Base-by-base conservation (phyloP, 1,140 invertebrate species). In the Drosophila sulfurigaster region DNA sequence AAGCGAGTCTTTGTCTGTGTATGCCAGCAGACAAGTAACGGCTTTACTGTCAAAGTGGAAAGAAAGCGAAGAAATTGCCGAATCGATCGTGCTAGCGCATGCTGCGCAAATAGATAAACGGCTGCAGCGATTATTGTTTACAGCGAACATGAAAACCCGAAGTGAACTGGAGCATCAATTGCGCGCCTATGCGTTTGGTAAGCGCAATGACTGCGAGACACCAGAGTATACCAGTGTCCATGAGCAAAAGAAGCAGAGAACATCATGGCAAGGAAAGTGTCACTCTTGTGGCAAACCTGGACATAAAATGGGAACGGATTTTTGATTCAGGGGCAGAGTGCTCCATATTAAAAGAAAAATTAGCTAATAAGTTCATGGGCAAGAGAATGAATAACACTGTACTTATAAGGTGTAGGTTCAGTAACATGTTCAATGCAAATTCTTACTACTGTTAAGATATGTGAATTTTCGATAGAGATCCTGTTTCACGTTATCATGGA, bases 111-210 rank as follows among this genome's bases (percentile, higher is more conserved):
- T 58, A 15, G 62, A 66, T 20, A 35, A 56, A 35, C 15, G 58
- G 10, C 51, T 56, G 38, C 58, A 48, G 32, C 46, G 30, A 13
- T 15, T 35, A 13, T 54, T 35, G 10, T 54, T 52, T 8, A 52
- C 57, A 38, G 43, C 35, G 30, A 70, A 62, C 15, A 20, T 70
- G 11, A 48, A 16, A 20, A 69, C 56, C 8, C 48, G 58, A 60
- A 54, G 49, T n/a, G 51, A 75, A 38, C 49, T 75, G 28, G 48
- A 75, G 30, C 57, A 54, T 32, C 64, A 75, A 49, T 32, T 69
- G 28, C 54, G 46, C 11, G 51, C 58, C 25, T 69, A 56, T 63
- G 38, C 58, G 7, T 64, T 57, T 58, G 48, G 62, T n/a, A 70
- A 70, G 45, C 48, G 60, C 35, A 63, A n/a, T 35, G 58, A 64